A percentile compares a stretch with the other conserved stretches of the same genome.
Conservation (phyloP, 2,113 vertebrate genomes). For the Amphilophus citrinellus region DNA sequence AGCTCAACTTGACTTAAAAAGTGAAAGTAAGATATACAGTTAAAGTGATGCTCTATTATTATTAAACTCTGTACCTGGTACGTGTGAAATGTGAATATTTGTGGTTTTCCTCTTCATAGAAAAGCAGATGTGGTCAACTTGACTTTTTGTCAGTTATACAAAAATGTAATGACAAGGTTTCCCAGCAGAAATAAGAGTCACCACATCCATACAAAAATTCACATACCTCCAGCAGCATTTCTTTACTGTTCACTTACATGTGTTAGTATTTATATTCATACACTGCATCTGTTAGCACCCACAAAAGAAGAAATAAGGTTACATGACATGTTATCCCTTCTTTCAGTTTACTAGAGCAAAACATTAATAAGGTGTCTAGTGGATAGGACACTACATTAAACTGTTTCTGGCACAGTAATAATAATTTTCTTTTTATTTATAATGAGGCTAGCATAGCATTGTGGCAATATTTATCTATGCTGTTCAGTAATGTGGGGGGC, state of each 20-base stretch:
- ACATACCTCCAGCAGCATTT: neutral
- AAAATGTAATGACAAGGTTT: neutral
- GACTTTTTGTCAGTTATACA: neutral
- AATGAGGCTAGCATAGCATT: neutral
- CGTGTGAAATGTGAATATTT: neutral
- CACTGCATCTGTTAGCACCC: neutral
- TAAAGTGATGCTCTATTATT: neutral
- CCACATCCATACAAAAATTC: neutral
- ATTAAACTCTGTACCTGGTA: neutral
- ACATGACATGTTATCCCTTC: neutral
- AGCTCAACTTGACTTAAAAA: neutral
- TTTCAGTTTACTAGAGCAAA: neutral
- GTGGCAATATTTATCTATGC: neutral
- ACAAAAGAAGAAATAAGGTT: neutral
- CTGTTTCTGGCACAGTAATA: neutral
- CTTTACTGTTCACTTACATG: neutral
- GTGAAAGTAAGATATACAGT: neutral
- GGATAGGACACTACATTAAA: neutral
- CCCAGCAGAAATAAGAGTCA: neutral
- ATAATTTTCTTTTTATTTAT: neutral
- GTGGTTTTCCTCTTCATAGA: neutral
- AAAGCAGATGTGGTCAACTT: neutral
- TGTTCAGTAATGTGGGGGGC: neutral
- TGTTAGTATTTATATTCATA: slow-evolving; percentile 1
- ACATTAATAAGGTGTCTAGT: neutral